Percentiles rank a stretch among this genome's conserved stretches.
phyloP scores from a whole-genome alignment of 2,888 invertebrate species.

The Fissipunctia ypsillon region DNA sequence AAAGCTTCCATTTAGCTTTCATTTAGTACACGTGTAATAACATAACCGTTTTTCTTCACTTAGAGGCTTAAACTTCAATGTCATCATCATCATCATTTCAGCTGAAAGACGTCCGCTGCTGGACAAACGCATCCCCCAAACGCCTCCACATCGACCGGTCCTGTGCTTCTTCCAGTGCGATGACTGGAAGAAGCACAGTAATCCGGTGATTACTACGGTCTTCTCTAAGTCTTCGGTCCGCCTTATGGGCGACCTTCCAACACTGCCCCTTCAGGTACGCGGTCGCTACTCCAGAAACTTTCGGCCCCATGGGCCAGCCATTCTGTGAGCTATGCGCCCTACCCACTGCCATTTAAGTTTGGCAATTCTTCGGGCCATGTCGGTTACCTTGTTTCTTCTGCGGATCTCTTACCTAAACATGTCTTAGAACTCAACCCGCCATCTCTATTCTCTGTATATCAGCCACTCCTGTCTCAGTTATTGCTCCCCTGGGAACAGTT shows the following conservation, averaged over 20 bases:
- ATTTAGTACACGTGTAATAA: background rate
- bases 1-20: background rate
- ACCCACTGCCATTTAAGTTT: background rate
- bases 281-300: background rate
- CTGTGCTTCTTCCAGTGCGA: background rate
- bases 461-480: constrained; percentile 66
- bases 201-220: background rate
- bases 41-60: background rate
- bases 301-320: background rate
- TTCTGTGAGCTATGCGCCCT: background rate
- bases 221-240: background rate
- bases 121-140: background rate
- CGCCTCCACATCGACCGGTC: background rate
- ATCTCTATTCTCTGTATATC: constrained; percentile 64
- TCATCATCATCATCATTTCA: background rate
- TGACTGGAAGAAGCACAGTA: too few relatives aligned
- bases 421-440: constrained; percentile 1
- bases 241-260: background rate
- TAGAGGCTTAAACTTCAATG: background rate
- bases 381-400: background rate
- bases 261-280: background rate
- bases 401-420: background rate
- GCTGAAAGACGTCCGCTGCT: background rate
- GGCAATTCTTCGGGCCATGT: background rate
- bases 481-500: constrained; percentile 70